Evolutionary conservation across 2,113 vertebrate genomes (phyloP), one percentile per base, ranked within the genome.

Genomic region (Percopsis transmontana): DNA sequence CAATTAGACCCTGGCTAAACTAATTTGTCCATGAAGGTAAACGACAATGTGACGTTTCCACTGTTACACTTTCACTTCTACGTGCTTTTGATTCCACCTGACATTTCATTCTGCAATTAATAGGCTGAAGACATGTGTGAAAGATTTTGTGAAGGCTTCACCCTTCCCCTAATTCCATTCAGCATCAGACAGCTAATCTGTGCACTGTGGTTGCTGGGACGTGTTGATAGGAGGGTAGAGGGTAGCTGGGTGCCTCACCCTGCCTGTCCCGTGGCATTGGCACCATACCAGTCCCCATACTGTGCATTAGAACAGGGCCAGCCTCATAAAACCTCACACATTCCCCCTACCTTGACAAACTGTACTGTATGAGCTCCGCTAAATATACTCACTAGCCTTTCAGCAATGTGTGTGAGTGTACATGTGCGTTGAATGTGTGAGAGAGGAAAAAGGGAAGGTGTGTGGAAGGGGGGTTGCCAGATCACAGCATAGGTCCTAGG

Each of bases 331-430:
- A 65, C 51, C 19, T 48, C 41, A 2, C 33, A 44, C 56, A 70
- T 74, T 66, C 47, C 63, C 50, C 27, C 51, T 74, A 14, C 44
- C 54, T 68, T 47, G 62, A 70, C 68, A 74, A 33, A 33, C 2
- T n/a, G n/a, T n/a, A n/a, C 19, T 16, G 39, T 44, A 71, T 40
- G 41, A 64, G 39, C 38, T 33, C 54, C n/a, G 58, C 71, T 79
- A 80, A 85, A 85, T 79, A 77, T 81, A 87, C 21, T 47, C 70
- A 23, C 62, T 79, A 48, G 45, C 40, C 75, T 74, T 59, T 74
- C 58, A 73, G 47, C 62, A 71, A 80, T 75, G 58, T 66, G 52
- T 45, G 44, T 40, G 33, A n/a, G 23, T 50, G 58, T 58, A 50
- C 72, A 67, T 24, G 23, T 44, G 23, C 15, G 21, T 23, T 23